phyloP scores from a whole-genome alignment of 2,888 invertebrate genomes.

The Cryptocephalus primarius region DNA sequence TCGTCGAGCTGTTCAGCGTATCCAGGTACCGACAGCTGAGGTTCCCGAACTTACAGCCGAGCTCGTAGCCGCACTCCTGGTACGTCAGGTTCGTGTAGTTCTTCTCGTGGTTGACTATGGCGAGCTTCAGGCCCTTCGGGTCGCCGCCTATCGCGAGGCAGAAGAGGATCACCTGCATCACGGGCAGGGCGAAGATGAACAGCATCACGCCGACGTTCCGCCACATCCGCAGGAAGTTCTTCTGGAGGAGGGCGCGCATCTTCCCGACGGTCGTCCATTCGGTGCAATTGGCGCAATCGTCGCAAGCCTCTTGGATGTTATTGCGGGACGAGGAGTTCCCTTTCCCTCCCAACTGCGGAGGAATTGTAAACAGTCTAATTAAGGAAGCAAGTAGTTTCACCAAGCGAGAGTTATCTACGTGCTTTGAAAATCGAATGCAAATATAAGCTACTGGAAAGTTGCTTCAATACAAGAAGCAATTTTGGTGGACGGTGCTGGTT shows the following conservation, averaged over 20 bases:
- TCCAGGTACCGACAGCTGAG: constrained; percentile 60
- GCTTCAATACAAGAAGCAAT: too few species aligned
- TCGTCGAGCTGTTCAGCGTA: constrained; percentile 40
- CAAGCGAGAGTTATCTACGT: too few species aligned
- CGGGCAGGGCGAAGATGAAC: constrained; percentile 88
- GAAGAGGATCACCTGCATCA: constrained; percentile 84
- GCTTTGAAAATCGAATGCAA: too few species aligned
- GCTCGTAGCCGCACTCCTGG: constrained; percentile 27
- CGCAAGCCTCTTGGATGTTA: constrained; percentile 42
- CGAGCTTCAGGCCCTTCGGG: constrained; percentile 70
- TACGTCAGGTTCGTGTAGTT: constrained; percentile 33
- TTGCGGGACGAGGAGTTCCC: constrained; percentile 14
- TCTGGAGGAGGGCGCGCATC: constrained; percentile 72
- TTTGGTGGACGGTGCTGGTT: too few species aligned
- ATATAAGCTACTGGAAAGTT: too few species aligned
- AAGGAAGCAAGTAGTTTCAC: too few species aligned
- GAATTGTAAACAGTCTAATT: too few species aligned
- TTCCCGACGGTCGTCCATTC: constrained; percentile 73
- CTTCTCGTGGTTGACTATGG: constrained; percentile 62
- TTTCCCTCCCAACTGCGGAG: constrained; percentile 16
- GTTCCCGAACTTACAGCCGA: constrained; percentile 58
- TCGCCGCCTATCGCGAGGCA: constrained; percentile 86
- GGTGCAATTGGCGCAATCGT: constrained; percentile 42
- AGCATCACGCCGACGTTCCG: constrained; percentile 86
- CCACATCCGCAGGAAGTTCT: constrained; percentile 88